Evolutionary conservation across 2,797 vertebrate species (phyloP), one percentile per base, ranked within the genome.

Genomic region (Leuciscus waleckii): DNA sequence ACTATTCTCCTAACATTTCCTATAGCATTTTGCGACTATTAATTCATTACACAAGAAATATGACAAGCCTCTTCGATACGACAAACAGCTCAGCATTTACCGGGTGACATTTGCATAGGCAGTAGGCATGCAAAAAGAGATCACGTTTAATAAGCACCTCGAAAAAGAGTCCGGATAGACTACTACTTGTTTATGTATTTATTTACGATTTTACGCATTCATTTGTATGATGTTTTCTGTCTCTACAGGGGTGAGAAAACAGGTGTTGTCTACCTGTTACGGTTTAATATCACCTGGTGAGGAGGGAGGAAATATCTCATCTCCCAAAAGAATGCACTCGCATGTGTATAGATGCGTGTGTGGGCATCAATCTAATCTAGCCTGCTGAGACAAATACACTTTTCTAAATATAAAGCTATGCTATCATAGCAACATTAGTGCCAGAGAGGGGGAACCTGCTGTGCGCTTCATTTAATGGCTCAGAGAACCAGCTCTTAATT

Each of bases 381-480:
- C 85, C 86, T 79, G 74, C 82, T 75, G 87, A 85, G 88, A 88
- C 73, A 79, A 84, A 86, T 74, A 83, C 37, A 83, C 82, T 71
- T 76, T 87, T 90, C 78, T 86, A 88, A 88, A 85, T 87, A 88
- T 87, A 87, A 90, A 87, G 80, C 76, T 81, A 63, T 54, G 77
- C 88, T 75, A 87, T 89, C 85, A 86, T 86, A 83, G 80, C 82
- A 85, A 84, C 82, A 90, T 88, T 84, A 87, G 85, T 79, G 81
- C 56, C 85, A 86, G 79, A 86, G 78, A 82, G 82, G 43, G 46
- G 61, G 67, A 86, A 80, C 84, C 86, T 68, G 87, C 89, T 85
- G 90, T 85, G 88, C 58, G 79, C 82, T 88, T 90, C 87, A 91
- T 91, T 90, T 87, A 89, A 89, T 87, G 83, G 83, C 85, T 89